phyloP scores from a whole-genome alignment of 2,888 invertebrate genomes.

The Apotomis betuletana region DNA sequence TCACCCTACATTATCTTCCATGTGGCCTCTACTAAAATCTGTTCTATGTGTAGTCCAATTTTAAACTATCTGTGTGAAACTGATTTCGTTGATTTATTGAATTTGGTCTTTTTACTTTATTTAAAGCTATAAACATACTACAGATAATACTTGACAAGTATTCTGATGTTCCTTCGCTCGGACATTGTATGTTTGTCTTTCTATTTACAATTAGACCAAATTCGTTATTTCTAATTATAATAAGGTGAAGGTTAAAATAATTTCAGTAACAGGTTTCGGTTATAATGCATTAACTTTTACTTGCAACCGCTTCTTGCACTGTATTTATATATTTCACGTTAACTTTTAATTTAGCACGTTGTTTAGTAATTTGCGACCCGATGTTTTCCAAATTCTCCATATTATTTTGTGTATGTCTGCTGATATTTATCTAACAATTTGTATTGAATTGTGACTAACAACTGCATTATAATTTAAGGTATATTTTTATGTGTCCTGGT shows the following conservation, averaged over 20 bases:
- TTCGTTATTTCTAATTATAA: background rate
- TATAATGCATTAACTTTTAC: constrained; percentile 16
- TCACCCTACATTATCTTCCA: background rate
- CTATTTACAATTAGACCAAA: background rate
- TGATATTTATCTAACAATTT: constrained; percentile 43
- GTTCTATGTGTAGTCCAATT: background rate
- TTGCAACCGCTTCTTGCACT: constrained; percentile 28
- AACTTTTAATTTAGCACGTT: constrained; percentile 10
- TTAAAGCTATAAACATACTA: background rate
- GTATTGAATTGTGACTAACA: constrained; percentile 53
- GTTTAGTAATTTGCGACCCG: constrained; percentile 25
- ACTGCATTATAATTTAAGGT: constrained; percentile 30
- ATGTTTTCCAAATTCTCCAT: background rate
- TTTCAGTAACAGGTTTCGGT: background rate
- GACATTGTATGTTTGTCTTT: background rate
- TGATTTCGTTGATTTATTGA: background rate
- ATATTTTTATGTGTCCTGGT: constrained; percentile 1
- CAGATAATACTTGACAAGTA: no score
- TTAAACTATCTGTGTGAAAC: constrained; percentile 4
- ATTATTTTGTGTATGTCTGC: constrained; percentile 13
- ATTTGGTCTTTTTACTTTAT: background rate
- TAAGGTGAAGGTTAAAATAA: constrained; percentile 15
- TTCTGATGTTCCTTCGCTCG: background rate
- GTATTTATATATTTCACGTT: constrained; percentile 20
- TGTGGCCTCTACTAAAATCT: background rate